Conservation (phyloP, 2,797 vertebrate species). For the Sebastes itinus region DNA sequence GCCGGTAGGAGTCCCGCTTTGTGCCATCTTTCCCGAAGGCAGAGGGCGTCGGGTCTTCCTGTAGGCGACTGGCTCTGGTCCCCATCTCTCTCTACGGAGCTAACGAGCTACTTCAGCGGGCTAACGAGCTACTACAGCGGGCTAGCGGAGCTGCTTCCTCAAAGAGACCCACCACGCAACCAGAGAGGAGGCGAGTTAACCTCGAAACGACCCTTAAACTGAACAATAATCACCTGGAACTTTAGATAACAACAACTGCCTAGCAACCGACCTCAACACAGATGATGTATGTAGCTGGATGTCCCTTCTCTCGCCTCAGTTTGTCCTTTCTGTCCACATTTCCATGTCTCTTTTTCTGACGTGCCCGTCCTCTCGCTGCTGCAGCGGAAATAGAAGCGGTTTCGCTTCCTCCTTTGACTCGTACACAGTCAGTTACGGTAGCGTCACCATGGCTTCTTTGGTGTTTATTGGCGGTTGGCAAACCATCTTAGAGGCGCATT, state of each 20-base stretch:
- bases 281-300: not conserved
- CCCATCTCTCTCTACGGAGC: constrained; percentile 76
- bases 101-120: constrained; percentile 22
- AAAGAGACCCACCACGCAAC: constrained; percentile 29
- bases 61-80: constrained; percentile 83
- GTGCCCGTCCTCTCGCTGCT: constrained; percentile 54
- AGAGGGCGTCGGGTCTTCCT: constrained; percentile 78
- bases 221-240: not conserved
- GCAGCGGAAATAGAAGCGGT: constrained; percentile 73
- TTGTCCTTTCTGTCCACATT: constrained; percentile 67
- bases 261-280: not conserved
- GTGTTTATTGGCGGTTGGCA: too few relatives aligned
- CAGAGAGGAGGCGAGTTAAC: constrained; percentile 23
- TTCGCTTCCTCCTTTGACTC: constrained; percentile 51
- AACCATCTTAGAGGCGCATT: too few relatives aligned
- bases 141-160: constrained; percentile 59
- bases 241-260: not conserved
- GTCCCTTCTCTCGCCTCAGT: constrained; percentile 44
- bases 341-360: constrained; percentile 58
- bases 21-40: constrained; percentile 79
- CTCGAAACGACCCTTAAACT: constrained; percentile 47
- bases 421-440: constrained; percentile 57
- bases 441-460: not conserved
- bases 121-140: not conserved
- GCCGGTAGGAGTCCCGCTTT: constrained; percentile 79